Evolutionary conservation across 1,140 invertebrate species (phyloP).

Genomic region (Temnothorax curvispinosus): DNA sequence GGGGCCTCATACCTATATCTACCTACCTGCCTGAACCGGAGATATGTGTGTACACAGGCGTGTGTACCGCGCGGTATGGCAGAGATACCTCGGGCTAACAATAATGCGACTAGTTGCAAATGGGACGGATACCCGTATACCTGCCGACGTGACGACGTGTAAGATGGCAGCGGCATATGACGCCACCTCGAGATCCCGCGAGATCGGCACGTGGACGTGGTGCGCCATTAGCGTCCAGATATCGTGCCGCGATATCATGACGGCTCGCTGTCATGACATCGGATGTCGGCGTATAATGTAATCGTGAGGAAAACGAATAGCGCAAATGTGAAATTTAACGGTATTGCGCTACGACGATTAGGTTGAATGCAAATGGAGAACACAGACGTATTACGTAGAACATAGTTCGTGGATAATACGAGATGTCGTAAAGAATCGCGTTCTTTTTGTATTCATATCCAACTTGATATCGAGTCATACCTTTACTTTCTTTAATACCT

Average conservation of each 20-base stretch:
- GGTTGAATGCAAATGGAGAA: neutral
- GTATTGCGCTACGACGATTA: neutral
- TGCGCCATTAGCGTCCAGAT: conserved; percentile 44
- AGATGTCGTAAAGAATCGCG: neutral
- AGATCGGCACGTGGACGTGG: conserved; percentile 35
- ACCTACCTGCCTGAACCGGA: conserved; percentile 62
- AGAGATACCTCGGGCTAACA: conserved; percentile 75
- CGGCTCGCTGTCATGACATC: conserved; percentile 4
- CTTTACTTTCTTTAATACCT: neutral
- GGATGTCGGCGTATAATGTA: neutral
- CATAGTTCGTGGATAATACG: neutral
- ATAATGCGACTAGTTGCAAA: conserved; percentile 77
- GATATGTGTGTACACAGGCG: conserved; percentile 74
- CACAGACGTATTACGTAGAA: neutral
- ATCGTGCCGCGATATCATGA: neutral
- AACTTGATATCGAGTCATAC: neutral
- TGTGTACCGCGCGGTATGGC: conserved; percentile 71
- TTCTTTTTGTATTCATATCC: neutral
- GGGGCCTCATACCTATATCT: conserved; percentile 59
- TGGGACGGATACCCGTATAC: conserved; percentile 75
- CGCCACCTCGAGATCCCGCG: conserved; percentile 38
- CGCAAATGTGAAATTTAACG: conserved; percentile 9
- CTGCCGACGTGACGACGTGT: conserved; percentile 71
- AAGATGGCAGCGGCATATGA: conserved; percentile 61
- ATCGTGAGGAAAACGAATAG: neutral